Evolutionary conservation across 2,113 vertebrate species (phyloP), one percentile per base, ranked within the genome.

Genomic region (Equus quagga): DNA sequence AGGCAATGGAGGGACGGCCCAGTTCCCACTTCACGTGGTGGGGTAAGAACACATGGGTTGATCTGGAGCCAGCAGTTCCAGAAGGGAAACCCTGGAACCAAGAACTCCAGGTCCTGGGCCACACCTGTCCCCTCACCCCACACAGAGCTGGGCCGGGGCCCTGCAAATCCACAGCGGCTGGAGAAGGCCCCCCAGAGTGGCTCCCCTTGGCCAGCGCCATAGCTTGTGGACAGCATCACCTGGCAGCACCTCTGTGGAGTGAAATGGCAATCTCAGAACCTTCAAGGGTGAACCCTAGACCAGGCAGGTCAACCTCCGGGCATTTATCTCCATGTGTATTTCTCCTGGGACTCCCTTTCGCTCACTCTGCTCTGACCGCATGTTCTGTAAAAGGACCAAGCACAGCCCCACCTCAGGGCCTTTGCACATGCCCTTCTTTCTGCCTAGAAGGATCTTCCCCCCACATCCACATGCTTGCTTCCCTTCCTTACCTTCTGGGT

Each of bases 221-320:
- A 8, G 44, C 10, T 11, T 1, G 8, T 0, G 17, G 69, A 7
- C 2, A 0, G 31, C 26, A 7, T 19, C 4, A 49, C 2, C 21
- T 10, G 28, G 41, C 8, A 28, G 70, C 2, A 2, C 36, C 7
- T 41, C 44, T 3, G 60, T 3, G 33, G 49, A 28, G 72, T 0
- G 17, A 72, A 56, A 28, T 0, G 2, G 2, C 6, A 10, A 10
- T 4, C 36, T 14, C 17, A 11, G 10, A 28, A 24, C 4, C 24
- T 6, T 23, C 54, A n/a, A 28, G 62, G 0, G 1, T 7, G 70
- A 46, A 12, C 12, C 6, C 24, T 6, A 6, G 28, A 8, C 33
- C 78, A 14, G 6, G 26, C 28, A 10, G 12, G 31, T 0, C 15
- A 8, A 14, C 62, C 3, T 18, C 28, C 1, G 18, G 31, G 46